Conservation (phyloP, 30 jellyfish, hydroid and myxozoan genomes). For the Rhopilema esculentum region DNA sequence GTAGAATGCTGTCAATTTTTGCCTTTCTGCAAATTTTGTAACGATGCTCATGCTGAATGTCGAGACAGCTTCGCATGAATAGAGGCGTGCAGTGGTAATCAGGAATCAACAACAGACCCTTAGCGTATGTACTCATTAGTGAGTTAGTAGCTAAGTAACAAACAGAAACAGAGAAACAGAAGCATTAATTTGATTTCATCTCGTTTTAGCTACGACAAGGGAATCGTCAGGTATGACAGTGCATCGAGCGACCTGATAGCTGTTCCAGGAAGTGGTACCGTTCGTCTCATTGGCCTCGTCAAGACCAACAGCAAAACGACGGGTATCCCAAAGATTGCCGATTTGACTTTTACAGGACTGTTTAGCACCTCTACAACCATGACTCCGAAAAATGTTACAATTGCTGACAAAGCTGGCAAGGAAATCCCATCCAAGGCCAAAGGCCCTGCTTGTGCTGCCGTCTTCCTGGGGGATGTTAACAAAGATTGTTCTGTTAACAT, state of each 20-base stretch:
- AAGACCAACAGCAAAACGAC: not conserved
- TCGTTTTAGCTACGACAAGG: conserved; percentile 26
- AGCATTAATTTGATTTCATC: not conserved
- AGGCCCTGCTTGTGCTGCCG: conserved; percentile 54
- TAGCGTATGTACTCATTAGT: too few species aligned
- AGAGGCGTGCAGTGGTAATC: too few species aligned
- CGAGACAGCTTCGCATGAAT: too few species aligned
- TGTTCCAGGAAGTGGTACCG: conserved; percentile 15
- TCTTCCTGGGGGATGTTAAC: conserved; percentile 69
- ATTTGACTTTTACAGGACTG: conserved; percentile 63
- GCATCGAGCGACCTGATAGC: conserved; percentile 37
- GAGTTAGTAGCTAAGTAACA: too few species aligned
- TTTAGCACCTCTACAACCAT: conserved; percentile 22
- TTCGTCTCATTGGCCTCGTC: conserved; percentile 71
- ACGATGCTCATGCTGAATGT: too few species aligned
- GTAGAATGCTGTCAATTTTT: too few species aligned
- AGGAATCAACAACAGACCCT: too few species aligned
- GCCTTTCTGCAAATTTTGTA: too few species aligned
- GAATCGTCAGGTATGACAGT: conserved; percentile 39
- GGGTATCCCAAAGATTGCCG: conserved; percentile 82
- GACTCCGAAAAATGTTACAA: conserved; percentile 2
- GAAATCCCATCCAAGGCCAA: conserved; percentile 47
- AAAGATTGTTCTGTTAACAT: conserved; percentile 77
- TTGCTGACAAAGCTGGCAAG: conserved; percentile 74
- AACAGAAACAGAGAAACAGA: too few species aligned